Percentiles rank a stretch among this genome's conserved stretches.
Evolutionary conservation across 2,888 invertebrate genomes (phyloP).

Genomic region (Lasius fuliginosus): DNA sequence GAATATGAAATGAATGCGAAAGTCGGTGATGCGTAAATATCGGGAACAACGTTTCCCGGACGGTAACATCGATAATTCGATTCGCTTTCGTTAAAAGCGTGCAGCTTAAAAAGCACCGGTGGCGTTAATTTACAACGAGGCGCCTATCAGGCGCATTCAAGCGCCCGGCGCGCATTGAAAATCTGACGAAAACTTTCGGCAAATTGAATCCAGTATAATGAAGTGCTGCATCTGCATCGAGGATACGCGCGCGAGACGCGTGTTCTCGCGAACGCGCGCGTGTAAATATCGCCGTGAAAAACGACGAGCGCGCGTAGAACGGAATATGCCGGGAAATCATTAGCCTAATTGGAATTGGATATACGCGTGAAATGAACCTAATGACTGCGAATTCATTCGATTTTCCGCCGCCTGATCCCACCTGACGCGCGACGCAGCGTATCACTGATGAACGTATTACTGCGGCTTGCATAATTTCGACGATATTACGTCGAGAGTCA

Average conservation of each 20-base stretch:
- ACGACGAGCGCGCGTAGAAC: slow-evolving; percentile 1
- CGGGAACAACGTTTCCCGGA: slow-evolving; percentile 38
- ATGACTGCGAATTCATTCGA: slow-evolving; percentile 57
- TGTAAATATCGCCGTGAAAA: slow-evolving; percentile 37
- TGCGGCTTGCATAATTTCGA: slow-evolving; percentile 31
- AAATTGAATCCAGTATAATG: slow-evolving; percentile 63
- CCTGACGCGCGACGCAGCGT: slow-evolving; percentile 7
- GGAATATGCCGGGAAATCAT: slow-evolving; percentile 62
- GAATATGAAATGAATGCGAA: slow-evolving; percentile 44
- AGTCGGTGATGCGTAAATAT: slow-evolving; percentile 52
- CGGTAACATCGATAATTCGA: slow-evolving; percentile 51
- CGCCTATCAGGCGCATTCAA: slow-evolving; percentile 51
- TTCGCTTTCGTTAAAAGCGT: slow-evolving; percentile 52
- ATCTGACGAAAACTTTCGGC: slow-evolving; percentile 57
- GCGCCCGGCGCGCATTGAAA: slow-evolving; percentile 46
- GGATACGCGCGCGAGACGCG: slow-evolving; percentile 6
- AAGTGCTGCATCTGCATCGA: slow-evolving; percentile 36
- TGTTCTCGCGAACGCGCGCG: background rate
- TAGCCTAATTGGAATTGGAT: slow-evolving; percentile 71
- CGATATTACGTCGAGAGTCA: slow-evolving; percentile 21
- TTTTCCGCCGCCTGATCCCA: slow-evolving; percentile 15
- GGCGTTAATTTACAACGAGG: slow-evolving; percentile 36
- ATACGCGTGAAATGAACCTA: slow-evolving; percentile 62
- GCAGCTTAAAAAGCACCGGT: slow-evolving; percentile 48
- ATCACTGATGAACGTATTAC: slow-evolving; percentile 31